A percentile compares a stretch with the other conserved stretches of the same genome.
These are phyloP conservation scores for Hyppa rectilinea DNA, from an alignment of 2,888 invertebrate genomes.

Conservation along the genomic window DNA sequence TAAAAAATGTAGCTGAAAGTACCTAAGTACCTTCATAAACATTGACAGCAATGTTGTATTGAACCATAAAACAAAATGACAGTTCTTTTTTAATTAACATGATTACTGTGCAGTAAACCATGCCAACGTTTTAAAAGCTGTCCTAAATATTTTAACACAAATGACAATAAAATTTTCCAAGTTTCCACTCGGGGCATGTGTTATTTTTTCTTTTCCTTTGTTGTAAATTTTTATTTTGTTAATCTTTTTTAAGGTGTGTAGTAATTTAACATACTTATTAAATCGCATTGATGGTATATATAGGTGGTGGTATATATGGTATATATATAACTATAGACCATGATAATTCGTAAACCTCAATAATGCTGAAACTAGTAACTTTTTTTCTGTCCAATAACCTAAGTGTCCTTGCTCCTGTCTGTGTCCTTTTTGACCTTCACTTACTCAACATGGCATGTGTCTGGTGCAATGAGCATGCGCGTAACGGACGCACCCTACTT, in stretches of 20 bases:
- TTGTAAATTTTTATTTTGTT: neutral
- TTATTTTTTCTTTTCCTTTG: neutral
- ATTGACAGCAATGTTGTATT: neutral
- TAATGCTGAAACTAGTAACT: neutral
- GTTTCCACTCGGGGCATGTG: neutral
- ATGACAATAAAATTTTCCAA: conserved; percentile 4
- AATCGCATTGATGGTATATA: too few relatives aligned
- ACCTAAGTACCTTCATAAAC: neutral
- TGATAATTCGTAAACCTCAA: neutral
- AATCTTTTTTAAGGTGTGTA: too few relatives aligned
- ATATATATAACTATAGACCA: too few relatives aligned
- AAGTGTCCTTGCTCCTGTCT: conserved; percentile 23
- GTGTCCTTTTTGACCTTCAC: conserved; percentile 43
- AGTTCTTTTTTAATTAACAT: conserved; percentile 8
- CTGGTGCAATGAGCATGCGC: conserved; percentile 45
- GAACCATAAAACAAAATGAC: conserved; percentile 5
- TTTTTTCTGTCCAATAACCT: conserved; percentile 8
- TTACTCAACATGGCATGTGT: conserved; percentile 6
- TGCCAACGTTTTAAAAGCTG: conserved; percentile 6
- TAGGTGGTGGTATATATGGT: too few relatives aligned
- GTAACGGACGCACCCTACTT: conserved; percentile 39
- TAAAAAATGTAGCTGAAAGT: neutral
- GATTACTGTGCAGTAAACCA: neutral
- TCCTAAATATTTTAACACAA: conserved; percentile 6
- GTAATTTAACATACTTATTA: too few relatives aligned